These are phyloP conservation scores for Picus viridis DNA, from an alignment of 2,797 vertebrate species.

Conservation along the genomic window DNA sequence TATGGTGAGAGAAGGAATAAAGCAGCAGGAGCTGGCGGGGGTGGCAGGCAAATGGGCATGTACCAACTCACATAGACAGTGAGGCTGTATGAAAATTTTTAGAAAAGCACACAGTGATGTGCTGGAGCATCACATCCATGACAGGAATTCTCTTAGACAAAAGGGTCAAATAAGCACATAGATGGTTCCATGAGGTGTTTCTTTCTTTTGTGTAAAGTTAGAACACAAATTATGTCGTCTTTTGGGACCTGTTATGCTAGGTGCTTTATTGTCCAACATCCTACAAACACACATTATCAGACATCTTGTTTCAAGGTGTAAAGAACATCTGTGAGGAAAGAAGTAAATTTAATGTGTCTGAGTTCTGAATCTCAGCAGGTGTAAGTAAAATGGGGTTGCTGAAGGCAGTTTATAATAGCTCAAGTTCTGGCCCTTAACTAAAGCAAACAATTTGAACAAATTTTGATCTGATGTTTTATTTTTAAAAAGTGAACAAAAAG, in stretches of 20 bases:
- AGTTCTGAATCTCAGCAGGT: background rate
- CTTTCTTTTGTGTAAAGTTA: background rate
- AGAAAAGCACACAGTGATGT: background rate
- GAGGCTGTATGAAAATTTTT: background rate
- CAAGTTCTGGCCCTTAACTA: background rate
- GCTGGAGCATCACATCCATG: background rate
- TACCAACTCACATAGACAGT: background rate
- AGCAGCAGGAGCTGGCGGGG: background rate
- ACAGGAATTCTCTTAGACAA: background rate
- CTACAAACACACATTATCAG: background rate
- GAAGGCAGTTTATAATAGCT: background rate
- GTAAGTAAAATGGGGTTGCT: background rate
- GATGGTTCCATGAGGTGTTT: background rate
- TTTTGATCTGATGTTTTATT: background rate
- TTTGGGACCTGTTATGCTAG: background rate
- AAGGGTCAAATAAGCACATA: background rate
- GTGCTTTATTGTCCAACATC: background rate
- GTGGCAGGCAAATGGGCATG: background rate
- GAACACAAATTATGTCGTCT: background rate
- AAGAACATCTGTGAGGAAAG: background rate
- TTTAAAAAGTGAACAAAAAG: slow-evolving; percentile 26
- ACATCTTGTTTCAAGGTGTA: background rate
- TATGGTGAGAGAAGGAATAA: background rate
- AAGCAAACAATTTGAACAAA: background rate
- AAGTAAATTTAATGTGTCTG: background rate